These are phyloP conservation scores for Craterocephalus amniculus DNA, from an alignment of 2,797 vertebrate species.

Conservation along the genomic window DNA sequence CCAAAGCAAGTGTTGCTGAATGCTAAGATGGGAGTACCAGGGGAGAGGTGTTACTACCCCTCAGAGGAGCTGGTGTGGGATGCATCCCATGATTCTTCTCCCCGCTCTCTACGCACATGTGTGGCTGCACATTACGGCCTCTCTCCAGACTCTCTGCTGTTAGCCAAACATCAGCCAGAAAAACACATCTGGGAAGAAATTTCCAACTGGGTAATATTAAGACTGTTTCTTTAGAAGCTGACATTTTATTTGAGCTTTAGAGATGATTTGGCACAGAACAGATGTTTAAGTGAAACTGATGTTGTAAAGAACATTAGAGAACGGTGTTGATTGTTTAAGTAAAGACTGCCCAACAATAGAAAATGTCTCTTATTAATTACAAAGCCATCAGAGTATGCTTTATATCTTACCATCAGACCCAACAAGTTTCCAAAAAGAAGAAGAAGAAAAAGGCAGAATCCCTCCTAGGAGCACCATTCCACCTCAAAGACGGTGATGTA, in stretches of 20 bases:
- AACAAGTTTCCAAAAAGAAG: conserved; percentile 90
- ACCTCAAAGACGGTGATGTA: conserved; percentile 91
- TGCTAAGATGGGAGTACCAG: conserved; percentile 87
- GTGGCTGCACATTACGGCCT: conserved; percentile 86
- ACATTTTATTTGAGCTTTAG: neutral
- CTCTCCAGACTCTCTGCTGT: conserved; percentile 87
- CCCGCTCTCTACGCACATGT: conserved; percentile 78
- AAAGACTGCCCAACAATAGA: neutral
- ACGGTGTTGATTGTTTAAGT: neutral
- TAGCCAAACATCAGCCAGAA: conserved; percentile 92
- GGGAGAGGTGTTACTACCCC: conserved; percentile 83
- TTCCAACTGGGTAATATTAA: conserved; percentile 86
- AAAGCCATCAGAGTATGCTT: neutral
- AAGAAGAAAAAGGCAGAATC: conserved; percentile 91
- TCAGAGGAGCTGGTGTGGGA: conserved; percentile 90
- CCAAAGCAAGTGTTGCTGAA: conserved; percentile 88
- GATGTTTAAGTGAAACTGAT: neutral
- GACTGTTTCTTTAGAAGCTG: neutral
- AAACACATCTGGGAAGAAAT: conserved; percentile 91
- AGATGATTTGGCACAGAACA: neutral
- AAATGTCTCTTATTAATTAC: neutral
- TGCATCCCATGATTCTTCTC: conserved; percentile 82
- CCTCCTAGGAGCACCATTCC: conserved; percentile 87
- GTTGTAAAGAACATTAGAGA: neutral
- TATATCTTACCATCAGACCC: conserved; percentile 78